A percentile compares a stretch with the other conserved stretches of the same genome.
These are phyloP conservation scores for Phymorhynchus buccinoides DNA, from an alignment of 1,140 invertebrate genomes.

Conservation along the genomic window DNA sequence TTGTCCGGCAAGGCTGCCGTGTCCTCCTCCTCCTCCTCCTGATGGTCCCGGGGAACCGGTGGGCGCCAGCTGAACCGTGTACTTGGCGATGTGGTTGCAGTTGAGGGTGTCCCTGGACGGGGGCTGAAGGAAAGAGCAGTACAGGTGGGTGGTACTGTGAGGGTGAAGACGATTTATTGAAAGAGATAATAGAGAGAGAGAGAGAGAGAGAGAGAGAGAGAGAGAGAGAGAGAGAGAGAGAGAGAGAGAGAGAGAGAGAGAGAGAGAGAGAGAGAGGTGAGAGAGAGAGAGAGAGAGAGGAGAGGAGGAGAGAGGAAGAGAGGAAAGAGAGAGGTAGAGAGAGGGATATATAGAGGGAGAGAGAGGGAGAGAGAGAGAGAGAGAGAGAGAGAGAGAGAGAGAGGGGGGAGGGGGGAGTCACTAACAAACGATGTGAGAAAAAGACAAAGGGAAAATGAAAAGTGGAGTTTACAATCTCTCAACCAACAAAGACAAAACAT, in stretches of 20 bases:
- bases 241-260: not conserved
- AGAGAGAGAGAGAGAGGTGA: not conserved
- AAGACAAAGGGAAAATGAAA: not conserved
- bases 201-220: not conserved
- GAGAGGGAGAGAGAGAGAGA: not conserved
- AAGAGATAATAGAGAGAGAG: not conserved
- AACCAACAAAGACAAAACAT: too few relatives aligned
- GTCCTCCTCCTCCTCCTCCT: too few relatives aligned
- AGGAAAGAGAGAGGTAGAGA: too few relatives aligned
- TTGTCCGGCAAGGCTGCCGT: too few relatives aligned
- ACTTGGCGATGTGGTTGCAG: slow-evolving; percentile 55
- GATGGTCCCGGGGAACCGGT: too few relatives aligned
- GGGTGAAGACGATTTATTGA: not conserved
- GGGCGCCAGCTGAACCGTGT: slow-evolving; percentile 36
- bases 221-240: not conserved
- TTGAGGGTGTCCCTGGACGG: slow-evolving; percentile 44
- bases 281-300: not conserved
- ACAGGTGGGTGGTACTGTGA: too few relatives aligned
- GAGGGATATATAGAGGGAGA: not conserved
- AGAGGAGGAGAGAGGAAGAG: too few relatives aligned
- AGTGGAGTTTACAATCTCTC: too few relatives aligned
- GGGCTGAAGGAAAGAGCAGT: too few relatives aligned
- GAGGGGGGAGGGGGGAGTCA: not conserved
- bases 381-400: slow-evolving; percentile 1
- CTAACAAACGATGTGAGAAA: not conserved